Evolutionary conservation across 2,888 invertebrate genomes (phyloP).

Genomic region (Aphidius colemani): DNA sequence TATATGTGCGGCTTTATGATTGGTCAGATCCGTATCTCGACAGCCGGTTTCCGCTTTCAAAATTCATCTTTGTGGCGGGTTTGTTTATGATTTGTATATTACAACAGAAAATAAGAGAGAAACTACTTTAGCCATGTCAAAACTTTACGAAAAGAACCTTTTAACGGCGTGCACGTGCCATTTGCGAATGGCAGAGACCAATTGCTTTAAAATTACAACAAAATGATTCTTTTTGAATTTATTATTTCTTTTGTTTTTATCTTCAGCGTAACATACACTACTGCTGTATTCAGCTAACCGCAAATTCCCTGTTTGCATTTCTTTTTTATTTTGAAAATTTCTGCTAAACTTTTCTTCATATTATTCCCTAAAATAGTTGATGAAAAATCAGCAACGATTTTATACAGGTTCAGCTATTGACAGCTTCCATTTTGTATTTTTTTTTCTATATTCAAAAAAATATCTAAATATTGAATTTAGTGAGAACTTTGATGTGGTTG

Average conservation of each 20-base stretch:
- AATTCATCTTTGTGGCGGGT: conserved; percentile 38
- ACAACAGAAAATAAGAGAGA: conserved; percentile 15
- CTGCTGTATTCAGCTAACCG: background rate
- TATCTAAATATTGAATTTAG: no score
- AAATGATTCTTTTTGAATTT: conserved; percentile 15
- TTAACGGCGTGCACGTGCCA: conserved; percentile 57
- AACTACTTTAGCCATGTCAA: conserved; percentile 43
- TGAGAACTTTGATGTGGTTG: no score
- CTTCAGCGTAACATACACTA: no score
- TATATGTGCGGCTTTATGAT: conserved; percentile 57
- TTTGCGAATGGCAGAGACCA: conserved; percentile 22
- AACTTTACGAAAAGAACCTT: conserved; percentile 53
- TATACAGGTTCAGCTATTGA: conserved; percentile 15
- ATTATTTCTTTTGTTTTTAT: conserved; percentile 10
- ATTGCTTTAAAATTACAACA: conserved; percentile 17
- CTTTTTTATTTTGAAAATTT: conserved; percentile 17
- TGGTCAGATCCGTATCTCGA: conserved; percentile 60
- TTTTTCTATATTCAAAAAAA: background rate
- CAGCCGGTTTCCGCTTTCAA: conserved; percentile 60
- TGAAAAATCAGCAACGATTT: no score
- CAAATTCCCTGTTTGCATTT: background rate
- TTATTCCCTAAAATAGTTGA: no score
- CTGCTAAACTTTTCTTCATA: conserved; percentile 8
- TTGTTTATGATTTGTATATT: conserved; percentile 3
- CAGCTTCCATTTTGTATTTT: conserved; percentile 19